Conservation (phyloP, 1,140 invertebrate species). For the Tenebrio molitor region DNA sequence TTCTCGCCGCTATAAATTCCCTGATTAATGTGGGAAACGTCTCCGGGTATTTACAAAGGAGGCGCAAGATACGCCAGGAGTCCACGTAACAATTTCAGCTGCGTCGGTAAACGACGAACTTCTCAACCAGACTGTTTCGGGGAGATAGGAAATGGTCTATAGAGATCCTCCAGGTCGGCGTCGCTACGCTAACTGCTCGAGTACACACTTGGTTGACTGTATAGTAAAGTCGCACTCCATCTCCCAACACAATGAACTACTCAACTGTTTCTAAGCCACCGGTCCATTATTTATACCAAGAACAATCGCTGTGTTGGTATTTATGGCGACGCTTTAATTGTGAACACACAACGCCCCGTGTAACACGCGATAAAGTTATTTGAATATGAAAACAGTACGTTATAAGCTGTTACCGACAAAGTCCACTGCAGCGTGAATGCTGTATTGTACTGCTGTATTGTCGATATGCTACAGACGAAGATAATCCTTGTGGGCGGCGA, state of each 20-base stretch:
- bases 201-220: conserved; percentile 25
- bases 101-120: conserved; percentile 15
- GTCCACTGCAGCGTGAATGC: conserved; percentile 37
- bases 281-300: conserved; percentile 43
- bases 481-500: conserved; percentile 3
- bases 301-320: conserved; percentile 47
- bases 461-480: conserved; percentile 17
- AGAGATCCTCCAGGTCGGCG: conserved; percentile 23
- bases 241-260: conserved; percentile 46
- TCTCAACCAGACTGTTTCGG: conserved; percentile 14
- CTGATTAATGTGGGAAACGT: conserved; percentile 34
- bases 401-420: conserved; percentile 39
- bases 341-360: conserved; percentile 33
- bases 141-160: conserved; percentile 30
- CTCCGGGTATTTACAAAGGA: conserved; percentile 28
- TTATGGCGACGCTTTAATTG: conserved; percentile 40
- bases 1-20: conserved; percentile 30
- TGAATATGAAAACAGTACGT: conserved; percentile 43
- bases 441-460: conserved; percentile 32
- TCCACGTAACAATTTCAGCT: conserved; percentile 10
- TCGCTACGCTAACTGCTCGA: conserved; percentile 8
- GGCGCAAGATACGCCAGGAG: conserved; percentile 1
- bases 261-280: conserved; percentile 46
- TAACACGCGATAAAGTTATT: conserved; percentile 42
- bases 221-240: conserved; percentile 26